Evolutionary conservation across 2,888 invertebrate species (phyloP).

Genomic region (Serrognathus titanus): DNA sequence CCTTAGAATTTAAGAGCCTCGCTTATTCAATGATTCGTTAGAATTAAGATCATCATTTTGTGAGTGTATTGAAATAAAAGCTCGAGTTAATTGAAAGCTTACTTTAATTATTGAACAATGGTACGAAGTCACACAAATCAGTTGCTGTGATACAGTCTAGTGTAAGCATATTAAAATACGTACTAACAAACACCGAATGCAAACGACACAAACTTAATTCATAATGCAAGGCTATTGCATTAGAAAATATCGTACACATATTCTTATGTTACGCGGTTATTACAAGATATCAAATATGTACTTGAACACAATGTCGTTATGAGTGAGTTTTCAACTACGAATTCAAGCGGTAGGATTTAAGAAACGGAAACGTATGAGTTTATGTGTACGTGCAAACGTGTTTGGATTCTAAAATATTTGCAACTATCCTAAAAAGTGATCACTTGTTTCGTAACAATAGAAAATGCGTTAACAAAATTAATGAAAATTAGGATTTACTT

Average conservation of each 20-base stretch:
- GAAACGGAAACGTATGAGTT: no score
- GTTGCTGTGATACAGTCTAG: constrained; percentile 11
- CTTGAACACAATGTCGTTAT: constrained; percentile 3
- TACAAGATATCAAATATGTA: neutral
- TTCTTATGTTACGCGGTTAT: neutral
- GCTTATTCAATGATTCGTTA: neutral
- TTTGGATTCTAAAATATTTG: no score
- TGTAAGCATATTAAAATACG: constrained; percentile 15
- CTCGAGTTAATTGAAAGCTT: constrained; percentile 16
- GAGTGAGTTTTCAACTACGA: neutral
- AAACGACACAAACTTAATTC: neutral
- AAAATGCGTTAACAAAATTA: no score
- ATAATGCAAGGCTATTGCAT: neutral
- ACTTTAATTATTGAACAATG: constrained; percentile 16
- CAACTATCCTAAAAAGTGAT: no score
- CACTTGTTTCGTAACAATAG: no score
- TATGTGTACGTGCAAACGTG: no score
- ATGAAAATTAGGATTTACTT: no score
- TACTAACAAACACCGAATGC: constrained; percentile 11
- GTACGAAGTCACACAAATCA: constrained; percentile 18
- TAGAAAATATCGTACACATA: neutral
- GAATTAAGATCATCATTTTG: neutral
- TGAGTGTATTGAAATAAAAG: constrained; percentile 3
- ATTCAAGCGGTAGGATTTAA: no score
- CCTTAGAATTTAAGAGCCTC: neutral